Evolutionary conservation across 2,888 invertebrate genomes (phyloP), one percentile per base, ranked within the genome.

Genomic region (Stomorhina lunata): DNA sequence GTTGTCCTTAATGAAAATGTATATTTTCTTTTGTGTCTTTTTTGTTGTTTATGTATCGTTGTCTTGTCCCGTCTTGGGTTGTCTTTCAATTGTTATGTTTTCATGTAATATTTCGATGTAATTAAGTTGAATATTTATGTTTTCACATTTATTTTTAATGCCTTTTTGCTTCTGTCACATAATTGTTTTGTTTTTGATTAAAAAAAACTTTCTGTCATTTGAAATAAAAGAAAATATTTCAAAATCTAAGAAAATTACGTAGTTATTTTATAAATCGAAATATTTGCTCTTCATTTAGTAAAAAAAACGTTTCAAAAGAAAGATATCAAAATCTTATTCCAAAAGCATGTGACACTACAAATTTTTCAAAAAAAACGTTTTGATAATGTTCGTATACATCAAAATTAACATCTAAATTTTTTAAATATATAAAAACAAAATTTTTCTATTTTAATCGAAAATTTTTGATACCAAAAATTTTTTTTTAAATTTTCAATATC

Each of bases 41-140:
- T 15, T 59, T 76, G 32, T 68, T 40, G 40, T 40, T 61, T 61
- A 63, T 68, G 48, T 61, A 43, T 48, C 29, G 43, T 22, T 69
- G 45, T 50, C 20, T 37, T 68, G 22, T 53, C 17, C n/a, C 32
- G 55, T 17, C 61, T 53, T 75, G 76, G 34, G 61, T 53, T 80
- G 55, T 34, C 37, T 76, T 69, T 73, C 75, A 75, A 82, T 82
- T 82, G 79, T 82, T 71, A 45, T 82, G 75, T 75, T 80, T 66
- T 80, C 66, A 53, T 80, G 69, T 79, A 69, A 75, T 71, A 71
- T 79, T 82, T 82, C 65, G 45, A 59, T 71, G 84, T 83, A 84
- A 84, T 84, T 84, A 84, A 84, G 84, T 80, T 68, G 75, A 83
- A 81, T 81, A 84, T 84, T 84, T 84, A 84, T 84, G 84, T 81